A percentile compares a stretch with the other conserved stretches of the same genome.
phyloP scores from a whole-genome alignment of 2,113 vertebrate genomes.

The Pseudorectes ferrugineus region DNA sequence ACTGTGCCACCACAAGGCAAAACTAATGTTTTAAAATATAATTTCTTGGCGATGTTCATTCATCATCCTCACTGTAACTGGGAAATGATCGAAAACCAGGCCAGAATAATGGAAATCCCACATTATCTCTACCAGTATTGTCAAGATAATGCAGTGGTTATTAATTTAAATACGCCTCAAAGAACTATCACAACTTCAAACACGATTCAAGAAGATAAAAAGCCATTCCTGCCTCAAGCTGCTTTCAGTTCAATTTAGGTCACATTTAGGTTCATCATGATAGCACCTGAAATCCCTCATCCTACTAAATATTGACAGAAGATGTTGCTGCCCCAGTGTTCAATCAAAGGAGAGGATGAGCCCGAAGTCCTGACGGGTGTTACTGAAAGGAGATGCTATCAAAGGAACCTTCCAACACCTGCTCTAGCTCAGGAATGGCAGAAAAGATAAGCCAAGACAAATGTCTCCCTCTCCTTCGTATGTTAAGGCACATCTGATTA shows the following conservation, averaged over 20 bases:
- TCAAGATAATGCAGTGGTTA: slow-evolving; percentile 44
- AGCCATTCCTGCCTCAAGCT: slow-evolving; percentile 25
- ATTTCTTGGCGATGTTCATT: slow-evolving; percentile 13
- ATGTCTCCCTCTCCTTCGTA: background rate
- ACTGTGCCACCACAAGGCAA: slow-evolving; percentile 15
- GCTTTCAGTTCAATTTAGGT: slow-evolving; percentile 37
- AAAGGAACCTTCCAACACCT: slow-evolving; percentile 12
- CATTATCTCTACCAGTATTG: slow-evolving; percentile 20
- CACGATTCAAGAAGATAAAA: slow-evolving; percentile 42
- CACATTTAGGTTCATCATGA: background rate
- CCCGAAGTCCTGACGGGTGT: background rate
- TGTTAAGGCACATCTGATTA: background rate
- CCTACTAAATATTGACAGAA: background rate
- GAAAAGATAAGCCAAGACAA: background rate
- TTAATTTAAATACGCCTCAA: slow-evolving; percentile 52
- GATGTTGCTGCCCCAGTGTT: background rate
- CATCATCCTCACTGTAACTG: background rate
- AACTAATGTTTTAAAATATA: slow-evolving; percentile 31
- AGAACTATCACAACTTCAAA: slow-evolving; percentile 33
- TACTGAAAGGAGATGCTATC: background rate
- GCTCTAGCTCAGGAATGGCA: background rate
- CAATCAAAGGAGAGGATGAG: background rate
- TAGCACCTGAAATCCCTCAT: background rate
- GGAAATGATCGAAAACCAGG: slow-evolving; percentile 11
- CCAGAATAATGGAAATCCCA: slow-evolving; percentile 22